Evolutionary conservation across 2,797 vertebrate species (phyloP).

Genomic region (Gallinago stenura): DNA sequence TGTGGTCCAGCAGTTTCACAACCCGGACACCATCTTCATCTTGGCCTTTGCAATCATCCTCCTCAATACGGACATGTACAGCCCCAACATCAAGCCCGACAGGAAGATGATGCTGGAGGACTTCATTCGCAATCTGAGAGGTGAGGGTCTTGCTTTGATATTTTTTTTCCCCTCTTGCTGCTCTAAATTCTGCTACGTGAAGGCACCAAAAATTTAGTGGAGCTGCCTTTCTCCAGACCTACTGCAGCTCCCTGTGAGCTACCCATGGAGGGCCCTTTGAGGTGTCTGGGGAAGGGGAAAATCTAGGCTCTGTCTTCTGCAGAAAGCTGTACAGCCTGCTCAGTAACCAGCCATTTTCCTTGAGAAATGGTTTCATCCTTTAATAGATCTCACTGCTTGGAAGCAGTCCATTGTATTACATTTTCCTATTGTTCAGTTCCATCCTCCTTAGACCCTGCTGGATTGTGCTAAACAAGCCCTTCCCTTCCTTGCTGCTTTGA

Average conservation of each 20-base stretch:
- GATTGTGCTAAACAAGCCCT: conserved; percentile 12
- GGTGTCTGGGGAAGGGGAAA: background rate
- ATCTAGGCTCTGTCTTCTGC: background rate
- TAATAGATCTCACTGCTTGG: conserved; percentile 19
- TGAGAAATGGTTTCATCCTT: conserved; percentile 7
- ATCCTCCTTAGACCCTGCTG: background rate
- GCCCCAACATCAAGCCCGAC: conserved; percentile 98
- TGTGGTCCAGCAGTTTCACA: conserved; percentile 99
- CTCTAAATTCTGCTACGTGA: background rate
- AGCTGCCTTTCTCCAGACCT: background rate
- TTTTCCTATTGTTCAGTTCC: conserved; percentile 27
- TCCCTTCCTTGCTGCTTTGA: conserved; percentile 19
- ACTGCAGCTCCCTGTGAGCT: background rate
- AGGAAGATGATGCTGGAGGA: conserved; percentile 99
- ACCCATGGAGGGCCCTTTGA: background rate
- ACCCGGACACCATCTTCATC: conserved; percentile 99
- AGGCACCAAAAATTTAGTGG: background rate
- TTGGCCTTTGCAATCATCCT: conserved; percentile 97
- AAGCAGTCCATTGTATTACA: background rate
- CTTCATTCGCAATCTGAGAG: conserved; percentile 97
- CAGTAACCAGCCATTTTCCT: background rate
- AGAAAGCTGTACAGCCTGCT: conserved; percentile 1
- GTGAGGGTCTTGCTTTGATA: conserved; percentile 75
- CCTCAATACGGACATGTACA: conserved; percentile 99
- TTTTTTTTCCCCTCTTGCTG: background rate